These are phyloP conservation scores for Gadopsis bispinosus DNA, from an alignment of 2,797 vertebrate genomes.

Conservation along the genomic window DNA sequence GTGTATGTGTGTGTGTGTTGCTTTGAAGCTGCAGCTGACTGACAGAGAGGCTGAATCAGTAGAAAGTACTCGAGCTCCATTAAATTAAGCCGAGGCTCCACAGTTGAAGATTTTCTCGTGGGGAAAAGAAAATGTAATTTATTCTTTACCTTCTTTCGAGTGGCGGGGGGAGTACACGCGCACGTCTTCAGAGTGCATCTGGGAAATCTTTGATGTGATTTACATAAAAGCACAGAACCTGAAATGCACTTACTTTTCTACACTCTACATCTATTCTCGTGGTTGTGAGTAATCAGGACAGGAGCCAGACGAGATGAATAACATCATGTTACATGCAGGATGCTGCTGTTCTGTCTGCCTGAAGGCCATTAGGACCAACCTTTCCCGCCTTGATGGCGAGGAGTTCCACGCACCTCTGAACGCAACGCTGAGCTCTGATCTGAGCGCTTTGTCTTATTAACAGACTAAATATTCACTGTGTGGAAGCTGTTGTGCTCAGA, in stretches of 20 bases:
- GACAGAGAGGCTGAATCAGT: constrained; percentile 16
- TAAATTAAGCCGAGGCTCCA: neutral
- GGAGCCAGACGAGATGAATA: neutral
- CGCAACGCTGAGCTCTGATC: neutral
- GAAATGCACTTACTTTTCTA: neutral
- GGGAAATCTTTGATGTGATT: neutral
- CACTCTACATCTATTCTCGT: neutral
- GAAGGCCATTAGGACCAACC: constrained; percentile 3
- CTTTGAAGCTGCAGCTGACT: constrained; percentile 31
- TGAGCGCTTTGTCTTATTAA: neutral
- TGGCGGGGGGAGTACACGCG: too few species aligned
- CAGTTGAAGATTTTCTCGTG: neutral
- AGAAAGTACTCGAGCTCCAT: neutral
- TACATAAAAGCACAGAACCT: neutral
- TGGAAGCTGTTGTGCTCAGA: neutral
- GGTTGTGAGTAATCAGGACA: neutral
- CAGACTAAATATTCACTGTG: neutral
- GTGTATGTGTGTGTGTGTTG: neutral
- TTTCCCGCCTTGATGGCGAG: neutral
- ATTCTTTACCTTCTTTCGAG: neutral
- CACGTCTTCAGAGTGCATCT: neutral
- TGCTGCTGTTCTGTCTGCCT: neutral
- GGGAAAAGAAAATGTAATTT: neutral
- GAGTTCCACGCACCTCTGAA: neutral
- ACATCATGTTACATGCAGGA: neutral